Evolutionary conservation across 2,113 vertebrate species (phyloP), one percentile per base, ranked within the genome.

Genomic region (Hylia prasina): DNA sequence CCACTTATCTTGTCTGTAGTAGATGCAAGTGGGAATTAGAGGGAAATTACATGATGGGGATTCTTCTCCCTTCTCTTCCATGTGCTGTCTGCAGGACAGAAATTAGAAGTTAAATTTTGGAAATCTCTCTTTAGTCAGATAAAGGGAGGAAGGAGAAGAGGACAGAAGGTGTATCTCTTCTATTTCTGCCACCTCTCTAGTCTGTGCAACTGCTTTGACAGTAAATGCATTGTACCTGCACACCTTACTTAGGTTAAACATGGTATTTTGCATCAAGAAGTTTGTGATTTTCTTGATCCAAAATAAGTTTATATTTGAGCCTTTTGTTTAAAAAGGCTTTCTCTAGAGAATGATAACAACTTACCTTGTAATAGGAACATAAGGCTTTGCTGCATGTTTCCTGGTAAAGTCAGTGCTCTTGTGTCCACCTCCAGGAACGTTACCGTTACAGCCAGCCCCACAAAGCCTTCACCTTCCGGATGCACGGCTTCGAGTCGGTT

Each of bases 401-500:
- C n/a, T 70, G n/a, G 61, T 95, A 7, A 87, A 19, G 35, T 33
- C 39, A 60, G 7, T 35, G 17, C 44, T 81, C 28, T 84, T 81
- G 33, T 85, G 30, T 50, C n/a, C 39, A 35, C 31, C 6, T 25
- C 1, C 93, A 99, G 99, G 99, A 99, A 72, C 99, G 99, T 48
- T 99, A 99, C 94, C 97, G 99, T 39, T 99, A 99, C 97, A 99
- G 99, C 96, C 99, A 99, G 91, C 99, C 99, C 17, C 99, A 99
- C 93, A 99, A 99, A 94, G 99, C 99, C 7, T 99, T 99, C 97
- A 99, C 99, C 5, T 99, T 99, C 86, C 98, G 99, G 31, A 99
- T 99, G 99, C 99, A 99, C 0, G 99, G 99, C 91, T 99, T 99
- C 14, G 99, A 99, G 87, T 99, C 99, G 0, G 99, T 99, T 18